Percentiles rank a stretch among this genome's conserved stretches.
Conservation (phyloP, 2,888 invertebrate species). For the Oscheius sp. region DNA sequence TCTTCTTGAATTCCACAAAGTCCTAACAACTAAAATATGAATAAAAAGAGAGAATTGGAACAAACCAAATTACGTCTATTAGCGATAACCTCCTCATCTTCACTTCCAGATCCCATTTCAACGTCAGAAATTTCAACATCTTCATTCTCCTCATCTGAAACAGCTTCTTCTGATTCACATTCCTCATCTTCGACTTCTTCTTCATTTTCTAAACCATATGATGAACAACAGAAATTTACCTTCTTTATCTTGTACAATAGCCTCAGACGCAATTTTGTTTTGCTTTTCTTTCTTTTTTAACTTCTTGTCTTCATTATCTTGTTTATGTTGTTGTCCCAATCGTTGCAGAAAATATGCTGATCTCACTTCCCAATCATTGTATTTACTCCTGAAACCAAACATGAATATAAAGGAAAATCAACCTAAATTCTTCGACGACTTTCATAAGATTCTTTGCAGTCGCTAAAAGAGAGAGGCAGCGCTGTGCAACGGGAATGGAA, state of each 20-base stretch:
- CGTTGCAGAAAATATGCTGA: slow-evolving; percentile 20
- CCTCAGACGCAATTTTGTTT: too few species aligned
- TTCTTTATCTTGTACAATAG: background rate
- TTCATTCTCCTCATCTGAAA: background rate
- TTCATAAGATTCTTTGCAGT: slow-evolving; percentile 10
- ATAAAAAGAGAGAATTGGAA: background rate
- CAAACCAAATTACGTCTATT: slow-evolving; percentile 3
- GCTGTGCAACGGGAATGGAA: background rate
- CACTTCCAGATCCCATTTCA: slow-evolving; percentile 11
- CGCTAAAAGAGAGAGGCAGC: slow-evolving; percentile 7
- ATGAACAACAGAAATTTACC: background rate
- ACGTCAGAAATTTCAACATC: slow-evolving; percentile 1
- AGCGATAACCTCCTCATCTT: slow-evolving; percentile 2
- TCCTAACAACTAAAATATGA: background rate
- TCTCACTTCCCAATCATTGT: slow-evolving; percentile 8
- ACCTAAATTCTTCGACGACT: slow-evolving; percentile 3
- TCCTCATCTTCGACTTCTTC: background rate
- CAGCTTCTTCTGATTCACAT: background rate
- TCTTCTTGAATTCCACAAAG: slow-evolving; percentile 4
- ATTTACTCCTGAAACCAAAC: background rate
- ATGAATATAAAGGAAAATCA: background rate
- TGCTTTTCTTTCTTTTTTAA: background rate
- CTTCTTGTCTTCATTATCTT: background rate
- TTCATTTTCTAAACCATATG: background rate
- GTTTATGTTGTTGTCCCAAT: slow-evolving; percentile 4